Percentiles rank a stretch among this genome's conserved stretches.
Evolutionary conservation across 92 coral and sea anemone species (phyloP).

Genomic region (Epizoanthus illoricatus): DNA sequence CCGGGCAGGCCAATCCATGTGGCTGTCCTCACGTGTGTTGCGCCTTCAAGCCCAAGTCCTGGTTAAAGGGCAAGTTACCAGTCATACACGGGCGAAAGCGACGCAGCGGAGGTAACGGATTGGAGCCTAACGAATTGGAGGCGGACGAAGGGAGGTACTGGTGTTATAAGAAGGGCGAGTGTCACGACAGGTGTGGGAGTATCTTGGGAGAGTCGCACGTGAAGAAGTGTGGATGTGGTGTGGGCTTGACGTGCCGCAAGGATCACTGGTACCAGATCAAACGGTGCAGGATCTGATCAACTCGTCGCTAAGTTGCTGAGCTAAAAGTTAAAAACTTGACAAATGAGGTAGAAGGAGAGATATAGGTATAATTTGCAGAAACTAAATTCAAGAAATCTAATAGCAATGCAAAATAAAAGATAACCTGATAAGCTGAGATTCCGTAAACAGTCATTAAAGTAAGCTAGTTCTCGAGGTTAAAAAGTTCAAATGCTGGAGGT

Average conservation of each 20-base stretch:
- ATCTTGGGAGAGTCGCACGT: slow-evolving; percentile 24
- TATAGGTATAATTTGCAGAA: too few species aligned
- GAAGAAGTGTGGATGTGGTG: slow-evolving; percentile 27
- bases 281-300: slow-evolving; percentile 21
- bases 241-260: slow-evolving; percentile 13
- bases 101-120: not conserved
- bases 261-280: slow-evolving; percentile 19
- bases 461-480: too few species aligned
- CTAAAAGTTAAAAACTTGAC: not conserved
- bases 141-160: slow-evolving; percentile 10
- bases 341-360: too few species aligned
- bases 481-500: too few species aligned
- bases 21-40: slow-evolving; percentile 28
- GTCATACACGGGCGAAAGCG: slow-evolving; percentile 33
- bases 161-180: slow-evolving; percentile 31
- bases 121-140: not conserved
- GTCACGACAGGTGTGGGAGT: slow-evolving; percentile 32
- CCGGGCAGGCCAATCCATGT: slow-evolving; percentile 3
- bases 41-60: slow-evolving; percentile 8
- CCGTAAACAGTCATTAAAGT: too few species aligned
- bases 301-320: not conserved
- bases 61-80: slow-evolving; percentile 8
- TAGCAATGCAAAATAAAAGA: too few species aligned
- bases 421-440: too few species aligned
- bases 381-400: too few species aligned